Base-by-base conservation (phyloP, 2,113 vertebrate genomes). In the Aramus guarauna region DNA sequence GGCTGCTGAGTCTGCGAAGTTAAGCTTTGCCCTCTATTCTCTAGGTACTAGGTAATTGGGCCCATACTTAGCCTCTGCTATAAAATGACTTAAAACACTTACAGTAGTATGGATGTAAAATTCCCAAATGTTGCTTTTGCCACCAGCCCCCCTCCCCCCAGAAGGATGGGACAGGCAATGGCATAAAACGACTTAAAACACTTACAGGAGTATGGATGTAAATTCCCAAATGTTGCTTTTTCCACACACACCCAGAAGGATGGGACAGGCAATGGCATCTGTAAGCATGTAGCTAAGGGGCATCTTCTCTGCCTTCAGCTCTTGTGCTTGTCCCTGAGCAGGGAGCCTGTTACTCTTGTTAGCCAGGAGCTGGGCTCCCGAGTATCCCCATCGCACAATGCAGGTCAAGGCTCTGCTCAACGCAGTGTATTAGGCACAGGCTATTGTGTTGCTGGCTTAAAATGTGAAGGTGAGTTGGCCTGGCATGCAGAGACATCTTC, bases 381-480 rank as follows among this genome's bases (percentile, higher is more conserved):
- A 3, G 6, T 58, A 20, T 41, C 66, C 10, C 22, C 21, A 9
- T 34, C 9, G 41, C 36, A 1, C 2, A 1, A 1, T 7, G 4
- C 56, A 37, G 56, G 34, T 45, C 71, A 16, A 18, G 53, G 71
- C 60, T 89, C 26, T n/a, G 39, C 56, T 66, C 0, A 0, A 6
- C 53, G 26, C 15, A 60, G 4, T 0, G 5, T 29, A 2, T 41
- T 15, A 22, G 12, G 11, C 58, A 23, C 7, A 63, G 47, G 30
- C 53, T 75, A 0, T 24, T 45, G 47, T 23, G 19, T 75, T 5
- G 5, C 24, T 89, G 62, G 17, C 67, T 52, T n/a, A 59, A 64
- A 39, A 11, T 8, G 17, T 19, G 50, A 30, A 0, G 2, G 36
- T 6, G 1, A 27, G 36, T 29, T 52, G 27, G 9, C 50, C 39